Base-by-base conservation (phyloP, 1,140 invertebrate genomes). In the Neodiprion virginianus region DNA sequence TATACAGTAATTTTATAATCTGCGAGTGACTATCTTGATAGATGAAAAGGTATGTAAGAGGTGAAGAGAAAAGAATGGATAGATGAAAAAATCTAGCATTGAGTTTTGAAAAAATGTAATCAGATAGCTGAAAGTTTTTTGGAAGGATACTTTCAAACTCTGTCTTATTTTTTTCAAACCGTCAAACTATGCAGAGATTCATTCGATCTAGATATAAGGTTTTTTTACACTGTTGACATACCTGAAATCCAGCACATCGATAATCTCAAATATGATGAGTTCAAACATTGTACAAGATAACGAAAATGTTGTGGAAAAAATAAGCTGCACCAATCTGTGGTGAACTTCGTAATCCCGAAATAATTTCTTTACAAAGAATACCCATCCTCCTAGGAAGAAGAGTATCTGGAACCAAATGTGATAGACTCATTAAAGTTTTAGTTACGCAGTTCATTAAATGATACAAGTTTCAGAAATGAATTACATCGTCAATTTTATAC, bases 281-380 rank as follows among this genome's bases (percentile, higher is more conserved):
- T 99, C 98, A 89, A 99, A 99, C 96, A 99, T 98, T 7, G 97
- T 99, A 85, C 98, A 99, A 14, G 98, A 99, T 4, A 99, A 88
- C 7, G 98, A 95, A 87, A 99, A 98, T 65, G 98, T 99, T 8
- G 95, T 92, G 0, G 98, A 98, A 88, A 99, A 99, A 81, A 99
- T 97, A 4, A 99, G 88, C 85, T 99, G 96, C 8, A 99, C 97
- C 68, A 97, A 89, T 76, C 93, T 92, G 86, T 99, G 96, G 84
- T 98, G 95, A 2, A 99, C 96, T 91, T 99, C 99, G 92, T 99
- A 99, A 87, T 99, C 97, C 80, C 95, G 93, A 86, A 99, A 99
- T 68, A 99, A 90, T 86, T 99, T 95, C 88, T 99, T 99, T 79
- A 99, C 95, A 88, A 99, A 99, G 89, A 99, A 99, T 67, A 99